These are phyloP conservation scores for Geotrypetes seraphini DNA, from an alignment of 2,797 vertebrate species.

Conservation along the genomic window DNA sequence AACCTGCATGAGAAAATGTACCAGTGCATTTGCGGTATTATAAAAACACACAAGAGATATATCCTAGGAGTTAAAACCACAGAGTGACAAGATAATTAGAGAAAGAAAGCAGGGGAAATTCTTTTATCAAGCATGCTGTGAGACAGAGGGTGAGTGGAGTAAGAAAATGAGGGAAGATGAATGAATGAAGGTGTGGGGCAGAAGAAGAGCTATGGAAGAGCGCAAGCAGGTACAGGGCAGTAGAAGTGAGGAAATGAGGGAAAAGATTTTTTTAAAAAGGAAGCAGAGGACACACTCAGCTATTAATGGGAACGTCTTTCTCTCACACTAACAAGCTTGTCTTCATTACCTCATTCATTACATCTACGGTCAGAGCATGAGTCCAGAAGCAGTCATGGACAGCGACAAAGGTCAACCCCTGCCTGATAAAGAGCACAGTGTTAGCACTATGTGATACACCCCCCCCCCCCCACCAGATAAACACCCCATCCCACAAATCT, in stretches of 20 bases:
- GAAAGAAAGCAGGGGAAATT: neutral
- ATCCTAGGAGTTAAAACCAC: no score
- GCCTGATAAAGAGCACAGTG: conserved; percentile 45
- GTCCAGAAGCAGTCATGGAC: conserved; percentile 98
- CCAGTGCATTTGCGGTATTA: neutral
- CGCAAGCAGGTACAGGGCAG: neutral
- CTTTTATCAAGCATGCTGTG: neutral
- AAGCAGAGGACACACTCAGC: no score
- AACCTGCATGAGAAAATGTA: conserved; percentile 50
- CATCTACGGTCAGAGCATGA: conserved; percentile 73
- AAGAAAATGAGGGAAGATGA: neutral
- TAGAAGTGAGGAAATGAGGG: no score
- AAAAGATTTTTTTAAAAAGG: no score
- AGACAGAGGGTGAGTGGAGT: neutral
- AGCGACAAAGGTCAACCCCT: conserved; percentile 83
- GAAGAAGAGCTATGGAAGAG: no score
- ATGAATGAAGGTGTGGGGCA: neutral
- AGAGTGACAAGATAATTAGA: no score
- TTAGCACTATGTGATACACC: neutral
- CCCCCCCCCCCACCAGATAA: no score
- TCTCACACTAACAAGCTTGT: no score
- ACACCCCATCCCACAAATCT: neutral
- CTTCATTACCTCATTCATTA: conserved; percentile 83
- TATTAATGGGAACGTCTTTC: no score
- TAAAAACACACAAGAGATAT: no score